These are phyloP conservation scores for Hiodon alosoides DNA, from an alignment of 2,113 vertebrate genomes.

Conservation along the genomic window DNA sequence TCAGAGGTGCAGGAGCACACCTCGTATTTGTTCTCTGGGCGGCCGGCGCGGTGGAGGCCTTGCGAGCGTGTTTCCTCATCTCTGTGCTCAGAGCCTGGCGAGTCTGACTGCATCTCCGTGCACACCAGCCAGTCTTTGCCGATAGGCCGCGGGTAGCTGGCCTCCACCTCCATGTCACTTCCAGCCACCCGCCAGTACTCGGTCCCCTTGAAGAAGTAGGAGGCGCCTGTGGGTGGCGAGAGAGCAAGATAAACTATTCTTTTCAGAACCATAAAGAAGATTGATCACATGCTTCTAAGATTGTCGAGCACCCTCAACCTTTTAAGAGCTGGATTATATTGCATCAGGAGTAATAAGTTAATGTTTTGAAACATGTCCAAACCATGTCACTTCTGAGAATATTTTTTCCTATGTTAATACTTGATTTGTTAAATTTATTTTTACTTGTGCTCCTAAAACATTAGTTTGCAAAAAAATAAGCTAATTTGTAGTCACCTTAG, in stretches of 20 bases:
- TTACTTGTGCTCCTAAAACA: too few relatives aligned
- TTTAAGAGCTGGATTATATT: too few relatives aligned
- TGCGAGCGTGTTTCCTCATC: constrained; percentile 55
- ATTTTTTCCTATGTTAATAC: too few relatives aligned
- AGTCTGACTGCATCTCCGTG: constrained; percentile 68
- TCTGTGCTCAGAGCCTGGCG: constrained; percentile 54
- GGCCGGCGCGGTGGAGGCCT: constrained; percentile 64
- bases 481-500: too few relatives aligned
- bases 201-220: constrained; percentile 89
- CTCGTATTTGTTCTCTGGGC: constrained; percentile 73
- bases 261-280: too few relatives aligned
- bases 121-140: constrained; percentile 91
- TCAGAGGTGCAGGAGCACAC: constrained; percentile 86
- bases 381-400: too few relatives aligned
- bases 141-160: constrained; percentile 73
- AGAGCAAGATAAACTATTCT: background rate
- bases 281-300: too few relatives aligned
- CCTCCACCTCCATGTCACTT: constrained; percentile 75
- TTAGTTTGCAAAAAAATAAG: too few relatives aligned
- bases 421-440: too few relatives aligned
- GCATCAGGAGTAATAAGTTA: background rate
- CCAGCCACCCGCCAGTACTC: constrained; percentile 91
- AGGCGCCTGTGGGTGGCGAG: constrained; percentile 65
- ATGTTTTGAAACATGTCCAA: background rate
- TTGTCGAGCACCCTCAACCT: too few relatives aligned